Evolutionary conservation across 2,113 vertebrate genomes (phyloP).

Genomic region (Diphyllodes magnificus): DNA sequence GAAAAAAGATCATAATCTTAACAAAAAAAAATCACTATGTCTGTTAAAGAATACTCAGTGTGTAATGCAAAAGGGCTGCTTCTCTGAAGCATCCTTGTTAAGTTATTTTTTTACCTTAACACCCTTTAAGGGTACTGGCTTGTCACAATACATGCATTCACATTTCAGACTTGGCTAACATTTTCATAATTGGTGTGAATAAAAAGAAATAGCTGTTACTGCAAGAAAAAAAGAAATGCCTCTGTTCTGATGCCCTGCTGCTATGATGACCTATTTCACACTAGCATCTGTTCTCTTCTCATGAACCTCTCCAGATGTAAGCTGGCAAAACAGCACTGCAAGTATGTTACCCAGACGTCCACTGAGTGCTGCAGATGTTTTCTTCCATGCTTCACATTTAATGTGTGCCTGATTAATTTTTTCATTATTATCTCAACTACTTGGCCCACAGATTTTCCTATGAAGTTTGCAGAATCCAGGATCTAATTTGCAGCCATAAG

Average conservation of each 20-base stretch:
- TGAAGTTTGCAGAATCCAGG: neutral
- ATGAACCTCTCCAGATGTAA: conserved; percentile 55
- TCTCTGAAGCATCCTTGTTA: neutral
- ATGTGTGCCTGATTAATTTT: neutral
- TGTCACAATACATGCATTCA: neutral
- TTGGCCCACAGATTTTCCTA: neutral
- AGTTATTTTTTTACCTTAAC: neutral
- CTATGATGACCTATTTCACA: conserved; percentile 61
- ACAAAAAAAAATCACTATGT: neutral
- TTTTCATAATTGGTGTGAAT: conserved; percentile 59
- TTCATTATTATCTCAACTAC: neutral
- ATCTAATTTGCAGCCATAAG: neutral
- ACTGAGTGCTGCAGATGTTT: conserved; percentile 9
- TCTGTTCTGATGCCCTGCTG: conserved; percentile 33
- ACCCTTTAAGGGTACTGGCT: neutral
- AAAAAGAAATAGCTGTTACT: conserved; percentile 49
- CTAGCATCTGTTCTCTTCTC: conserved; percentile 54
- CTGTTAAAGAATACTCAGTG: neutral
- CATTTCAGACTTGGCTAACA: conserved; percentile 28
- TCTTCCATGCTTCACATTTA: neutral
- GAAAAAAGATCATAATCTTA: neutral
- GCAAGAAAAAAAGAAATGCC: neutral
- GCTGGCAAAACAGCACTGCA: neutral
- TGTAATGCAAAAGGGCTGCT: neutral
- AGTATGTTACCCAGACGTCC: neutral